A percentile compares a stretch with the other conserved stretches of the same genome.
These are phyloP conservation scores for Drosophila ohnishii DNA, from an alignment of 1,140 invertebrate genomes.

Conservation along the genomic window DNA sequence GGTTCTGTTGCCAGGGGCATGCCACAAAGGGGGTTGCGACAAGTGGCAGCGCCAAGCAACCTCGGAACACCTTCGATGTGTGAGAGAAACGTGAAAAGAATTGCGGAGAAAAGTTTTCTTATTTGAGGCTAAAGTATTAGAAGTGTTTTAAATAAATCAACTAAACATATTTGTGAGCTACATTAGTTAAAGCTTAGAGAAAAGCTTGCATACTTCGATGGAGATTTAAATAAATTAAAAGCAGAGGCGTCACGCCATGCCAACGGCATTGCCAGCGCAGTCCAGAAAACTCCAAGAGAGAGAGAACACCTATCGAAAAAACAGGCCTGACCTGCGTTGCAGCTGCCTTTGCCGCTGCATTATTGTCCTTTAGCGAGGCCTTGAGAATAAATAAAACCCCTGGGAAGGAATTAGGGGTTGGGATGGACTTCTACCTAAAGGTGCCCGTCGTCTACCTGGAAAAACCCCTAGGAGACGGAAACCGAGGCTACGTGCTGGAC, in stretches of 20 bases:
- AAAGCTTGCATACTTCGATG: constrained; percentile 4
- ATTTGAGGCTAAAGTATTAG: too few species aligned
- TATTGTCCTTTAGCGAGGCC: background rate
- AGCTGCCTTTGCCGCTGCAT: constrained; percentile 16
- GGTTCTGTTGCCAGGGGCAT: background rate
- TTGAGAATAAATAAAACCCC: constrained; percentile 19
- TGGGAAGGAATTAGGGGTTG: constrained; percentile 30
- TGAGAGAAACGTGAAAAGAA: background rate
- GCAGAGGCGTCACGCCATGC: constrained; percentile 1
- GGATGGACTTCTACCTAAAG: constrained; percentile 11
- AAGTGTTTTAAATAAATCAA: background rate
- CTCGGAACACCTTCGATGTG: background rate
- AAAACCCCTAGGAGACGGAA: background rate
- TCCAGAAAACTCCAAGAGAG: constrained; percentile 3
- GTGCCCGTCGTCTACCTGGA: constrained; percentile 1
- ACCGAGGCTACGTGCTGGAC: constrained; percentile 24
- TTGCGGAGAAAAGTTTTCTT: background rate
- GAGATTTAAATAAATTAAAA: background rate
- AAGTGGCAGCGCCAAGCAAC: background rate
- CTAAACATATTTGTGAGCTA: background rate
- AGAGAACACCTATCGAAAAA: constrained; percentile 3
- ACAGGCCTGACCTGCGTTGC: constrained; percentile 17
- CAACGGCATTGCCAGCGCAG: constrained; percentile 28
- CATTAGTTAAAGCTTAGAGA: background rate
- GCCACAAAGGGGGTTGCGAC: background rate